Percentiles rank a stretch among this genome's conserved stretches.
These are phyloP conservation scores for Mesembrinibis cayennensis DNA, from an alignment of 2,113 vertebrate species.

Conservation along the genomic window DNA sequence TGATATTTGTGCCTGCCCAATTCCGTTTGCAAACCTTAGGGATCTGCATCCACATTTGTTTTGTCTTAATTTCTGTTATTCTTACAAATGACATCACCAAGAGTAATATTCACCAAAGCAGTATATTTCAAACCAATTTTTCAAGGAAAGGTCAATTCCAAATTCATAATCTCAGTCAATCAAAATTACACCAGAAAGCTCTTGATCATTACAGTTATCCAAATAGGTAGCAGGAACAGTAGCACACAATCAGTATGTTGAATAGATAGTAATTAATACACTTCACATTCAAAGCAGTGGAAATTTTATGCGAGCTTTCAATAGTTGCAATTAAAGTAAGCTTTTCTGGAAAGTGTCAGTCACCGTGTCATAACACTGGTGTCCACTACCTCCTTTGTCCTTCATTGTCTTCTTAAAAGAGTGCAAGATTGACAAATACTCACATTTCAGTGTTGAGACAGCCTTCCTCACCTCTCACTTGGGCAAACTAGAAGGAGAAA, in stretches of 20 bases:
- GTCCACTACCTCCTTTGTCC: neutral
- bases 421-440: constrained; percentile 49
- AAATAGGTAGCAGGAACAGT: neutral
- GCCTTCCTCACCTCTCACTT: constrained; percentile 67
- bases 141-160: neutral
- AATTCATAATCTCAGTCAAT: neutral
- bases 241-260: neutral
- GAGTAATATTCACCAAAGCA: neutral
- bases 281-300: neutral
- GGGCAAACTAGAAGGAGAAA: constrained; percentile 63
- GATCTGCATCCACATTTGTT: neutral
- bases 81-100: neutral
- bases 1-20: neutral
- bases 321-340: neutral
- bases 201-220: neutral
- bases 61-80: neutral
- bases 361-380: neutral
- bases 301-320: neutral
- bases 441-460: constrained; percentile 73
- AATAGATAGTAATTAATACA: neutral
- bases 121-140: neutral
- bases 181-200: neutral
- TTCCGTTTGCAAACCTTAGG: neutral
- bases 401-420: neutral
- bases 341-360: neutral